Conservation (phyloP, 2,113 vertebrate genomes). For the Clarias batrachus region DNA sequence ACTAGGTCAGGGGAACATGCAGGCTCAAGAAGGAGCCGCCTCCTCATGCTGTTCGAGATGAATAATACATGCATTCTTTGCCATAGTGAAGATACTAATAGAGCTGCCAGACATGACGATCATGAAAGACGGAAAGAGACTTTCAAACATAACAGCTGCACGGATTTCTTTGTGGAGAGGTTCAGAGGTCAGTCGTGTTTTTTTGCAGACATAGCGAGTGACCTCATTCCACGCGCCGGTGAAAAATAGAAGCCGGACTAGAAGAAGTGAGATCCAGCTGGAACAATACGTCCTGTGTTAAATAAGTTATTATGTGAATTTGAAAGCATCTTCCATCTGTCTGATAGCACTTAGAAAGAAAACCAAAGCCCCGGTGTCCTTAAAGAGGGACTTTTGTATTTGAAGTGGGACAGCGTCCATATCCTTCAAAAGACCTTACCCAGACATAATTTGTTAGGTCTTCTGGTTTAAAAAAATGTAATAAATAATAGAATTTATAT, state of each 20-base stretch:
- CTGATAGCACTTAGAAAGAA: background rate
- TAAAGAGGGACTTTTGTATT: background rate
- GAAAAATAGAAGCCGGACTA: conserved; percentile 7
- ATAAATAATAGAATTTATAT: background rate
- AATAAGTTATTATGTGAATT: conserved; percentile 2
- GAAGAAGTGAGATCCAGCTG: conserved; percentile 4
- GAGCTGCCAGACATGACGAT: conserved; percentile 30
- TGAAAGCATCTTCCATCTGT: conserved; percentile 3
- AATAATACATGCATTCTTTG: conserved; percentile 59
- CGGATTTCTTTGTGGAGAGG: conserved; percentile 27
- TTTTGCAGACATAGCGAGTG: conserved; percentile 27
- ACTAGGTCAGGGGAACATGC: conserved; percentile 51
- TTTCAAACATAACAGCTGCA: conserved; percentile 14
- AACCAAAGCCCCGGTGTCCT: background rate
- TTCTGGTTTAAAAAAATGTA: background rate
- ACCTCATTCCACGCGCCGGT: background rate
- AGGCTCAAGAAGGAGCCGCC: conserved; percentile 34
- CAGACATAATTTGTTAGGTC: background rate
- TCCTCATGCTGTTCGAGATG: conserved; percentile 38
- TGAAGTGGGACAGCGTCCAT: background rate
- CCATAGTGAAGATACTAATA: conserved; percentile 20
- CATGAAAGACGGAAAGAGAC: conserved; percentile 15
- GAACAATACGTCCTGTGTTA: background rate
- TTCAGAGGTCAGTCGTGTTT: conserved; percentile 10
- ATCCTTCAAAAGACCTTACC: background rate